Base-by-base conservation (phyloP, 1,140 invertebrate species). In the Hycleus phaleratus region DNA sequence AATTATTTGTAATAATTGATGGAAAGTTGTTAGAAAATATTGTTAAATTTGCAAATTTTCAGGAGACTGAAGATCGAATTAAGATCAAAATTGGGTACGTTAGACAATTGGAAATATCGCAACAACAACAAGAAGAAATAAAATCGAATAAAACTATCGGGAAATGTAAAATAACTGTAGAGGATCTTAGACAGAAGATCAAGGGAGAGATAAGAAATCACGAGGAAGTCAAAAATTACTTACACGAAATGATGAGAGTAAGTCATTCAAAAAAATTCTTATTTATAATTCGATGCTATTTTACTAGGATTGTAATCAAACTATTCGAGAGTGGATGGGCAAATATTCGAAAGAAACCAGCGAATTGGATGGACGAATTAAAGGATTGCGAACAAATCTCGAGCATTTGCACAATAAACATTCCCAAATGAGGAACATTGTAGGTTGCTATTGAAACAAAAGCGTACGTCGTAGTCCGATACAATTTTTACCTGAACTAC, bases 191-290 rank as follows among this genome's bases (percentile, higher is more conserved):
- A 26, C n/a, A 8, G 1, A 47, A 64, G 8, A 55, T 59, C n/a
- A 58, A 60, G 40, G 45, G 48, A 54, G 67, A 68, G 56, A 61
- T 49, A 43, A 25, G 49, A 40, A 56, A 65, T 8, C 58, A 67
- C 43, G 46, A 43, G 0, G 64, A 68, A 55, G 55, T 68, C 26
- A 60, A 50, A 51, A 24, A 18, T n/a, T 68, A 50, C 40, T 46
- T 65, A 32, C 44, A 40, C 3, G 50, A 58, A 32, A 32, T 7
- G 32, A 7, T 5, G 7, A 32, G 4, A 5, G 32, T 32, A 5
- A 32, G 32, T 32, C 32, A 7, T 18, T 18, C 1, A 18, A 18
- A 18, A 18, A 18, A 18, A 18, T 0, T 12, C 12, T 18, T 32
- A 1, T 3, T 5, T 32, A 32, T 32, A 32, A 18, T 18, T 18